Evolutionary conservation across 1,140 invertebrate species (phyloP), one percentile per base, ranked within the genome.

Genomic region (Aphaenogaster ashmeadi): DNA sequence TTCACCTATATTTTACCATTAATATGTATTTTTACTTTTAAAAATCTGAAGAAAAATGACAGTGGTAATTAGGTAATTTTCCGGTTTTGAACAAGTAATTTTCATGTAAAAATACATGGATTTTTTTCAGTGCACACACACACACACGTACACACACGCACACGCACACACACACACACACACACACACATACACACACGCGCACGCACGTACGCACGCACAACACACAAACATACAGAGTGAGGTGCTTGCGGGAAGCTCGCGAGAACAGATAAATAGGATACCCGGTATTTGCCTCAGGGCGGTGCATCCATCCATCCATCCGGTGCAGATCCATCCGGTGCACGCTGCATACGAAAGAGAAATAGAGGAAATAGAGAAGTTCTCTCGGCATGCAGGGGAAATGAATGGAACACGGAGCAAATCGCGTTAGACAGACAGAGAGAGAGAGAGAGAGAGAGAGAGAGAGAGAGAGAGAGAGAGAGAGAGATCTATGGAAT

Each of bases 401-500:
- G 27, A 50, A 62, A 78, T 50, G 21, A 71, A 72, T 54, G 41
- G 36, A 86, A 86, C 8, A 54, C 50, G 52, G 18, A 58, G 9
- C 33, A 38, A 77, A 27, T 41, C 47, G 38, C 44, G 33, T 62
- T 58, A 36, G 33, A 44, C 50, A 64, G 13, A 11, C 0, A 52
- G 50, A 5, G 33, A 66, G 62, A 38, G 56, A 27, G 50, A 88
- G 15, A 33, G 36, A 75, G 47, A 79, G 50, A 88, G 15, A 33
- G 36, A 75, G 47, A 79, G 11, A 18, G 66, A 86, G 11, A 62
- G 13, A 11, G 2, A 52, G 50, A 5, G 15, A 66, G 62, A 38
- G 56, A 27, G 50, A 88, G 15, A 33, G 36, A 75, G 47, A 79
- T 86, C 44, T 87, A 21, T 72, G 41, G 27, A 36, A 74, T 56